Evolutionary conservation across 1,140 invertebrate genomes (phyloP).

Genomic region (Rhyacophila brunnea): DNA sequence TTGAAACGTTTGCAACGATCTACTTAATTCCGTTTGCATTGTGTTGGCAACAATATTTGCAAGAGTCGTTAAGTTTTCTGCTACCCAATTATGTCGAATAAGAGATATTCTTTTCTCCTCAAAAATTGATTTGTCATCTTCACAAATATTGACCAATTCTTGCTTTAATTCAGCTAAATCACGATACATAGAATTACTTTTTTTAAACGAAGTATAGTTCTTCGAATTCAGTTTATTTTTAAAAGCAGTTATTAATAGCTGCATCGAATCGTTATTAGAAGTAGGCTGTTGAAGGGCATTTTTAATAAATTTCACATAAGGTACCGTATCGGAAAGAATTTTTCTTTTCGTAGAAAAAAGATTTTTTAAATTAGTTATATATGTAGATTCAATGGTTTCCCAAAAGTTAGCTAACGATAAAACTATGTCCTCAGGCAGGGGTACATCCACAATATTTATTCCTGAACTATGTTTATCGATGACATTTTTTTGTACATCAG

Average conservation of each 20-base stretch:
- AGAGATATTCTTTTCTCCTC: not conserved
- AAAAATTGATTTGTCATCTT: not conserved
- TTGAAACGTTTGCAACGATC: constrained; percentile 9
- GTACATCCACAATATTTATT: not conserved
- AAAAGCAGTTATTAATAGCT: constrained; percentile 3
- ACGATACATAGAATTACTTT: constrained; percentile 2
- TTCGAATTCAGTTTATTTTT: constrained; percentile 11
- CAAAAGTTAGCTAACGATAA: constrained; percentile 6
- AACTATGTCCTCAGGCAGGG: not conserved
- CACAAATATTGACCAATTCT: constrained; percentile 3
- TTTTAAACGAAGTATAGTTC: not conserved
- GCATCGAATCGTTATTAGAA: not conserved
- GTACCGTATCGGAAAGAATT: constrained; percentile 3
- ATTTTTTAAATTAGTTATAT: constrained; percentile 10
- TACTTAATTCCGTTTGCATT: constrained; percentile 15
- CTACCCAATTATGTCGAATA: constrained; percentile 10
- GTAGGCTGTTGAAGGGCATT: not conserved
- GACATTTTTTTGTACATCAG: too few relatives aligned
- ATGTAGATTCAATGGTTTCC: constrained; percentile 10
- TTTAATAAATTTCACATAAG: constrained; percentile 4
- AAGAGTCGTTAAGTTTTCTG: not conserved
- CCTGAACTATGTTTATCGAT: not conserved
- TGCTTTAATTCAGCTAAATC: constrained; percentile 10
- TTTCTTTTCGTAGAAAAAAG: constrained; percentile 11
- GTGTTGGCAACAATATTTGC: constrained; percentile 4